Conservation (phyloP, 2,888 invertebrate genomes). For the Catocala nupta region DNA sequence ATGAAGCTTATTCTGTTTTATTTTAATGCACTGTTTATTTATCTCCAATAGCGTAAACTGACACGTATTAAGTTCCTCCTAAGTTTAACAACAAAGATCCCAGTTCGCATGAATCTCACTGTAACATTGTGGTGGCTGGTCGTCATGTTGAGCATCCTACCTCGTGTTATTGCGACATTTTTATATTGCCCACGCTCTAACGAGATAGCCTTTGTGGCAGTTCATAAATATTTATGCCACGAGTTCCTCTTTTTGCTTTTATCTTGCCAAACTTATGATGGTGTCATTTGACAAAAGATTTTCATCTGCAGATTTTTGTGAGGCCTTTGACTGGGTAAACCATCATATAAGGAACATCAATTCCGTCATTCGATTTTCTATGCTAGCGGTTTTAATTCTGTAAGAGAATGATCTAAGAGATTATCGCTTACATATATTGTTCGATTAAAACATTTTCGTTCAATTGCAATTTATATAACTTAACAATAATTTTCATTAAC, state of each 20-base stretch:
- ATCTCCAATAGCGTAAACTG: not conserved
- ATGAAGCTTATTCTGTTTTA: too few species aligned
- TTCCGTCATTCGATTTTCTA: too few species aligned
- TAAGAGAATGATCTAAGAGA: too few species aligned
- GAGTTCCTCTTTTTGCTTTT: not conserved
- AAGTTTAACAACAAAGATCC: conserved; percentile 30
- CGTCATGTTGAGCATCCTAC: conserved; percentile 1
- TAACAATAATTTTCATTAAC: too few species aligned
- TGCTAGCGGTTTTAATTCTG: too few species aligned
- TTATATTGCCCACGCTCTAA: conserved; percentile 18
- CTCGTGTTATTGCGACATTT: conserved; percentile 9
- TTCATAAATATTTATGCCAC: conserved; percentile 7
- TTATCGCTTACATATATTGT: too few species aligned
- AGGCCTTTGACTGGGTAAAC: conserved; percentile 5
- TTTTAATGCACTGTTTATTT: too few species aligned
- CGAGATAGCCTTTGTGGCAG: conserved; percentile 13
- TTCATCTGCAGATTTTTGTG: not conserved
- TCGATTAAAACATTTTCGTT: too few species aligned
- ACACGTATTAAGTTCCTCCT: conserved; percentile 34
- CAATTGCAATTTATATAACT: too few species aligned
- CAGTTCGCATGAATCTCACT: conserved; percentile 57
- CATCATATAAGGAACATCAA: not conserved
- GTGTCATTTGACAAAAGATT: not conserved
- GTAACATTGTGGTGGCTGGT: conserved; percentile 55
- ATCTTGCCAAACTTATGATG: conserved; percentile 1